Evolutionary conservation across 2,797 vertebrate species (phyloP), one percentile per base, ranked within the genome.

Genomic region (Lemur catta): DNA sequence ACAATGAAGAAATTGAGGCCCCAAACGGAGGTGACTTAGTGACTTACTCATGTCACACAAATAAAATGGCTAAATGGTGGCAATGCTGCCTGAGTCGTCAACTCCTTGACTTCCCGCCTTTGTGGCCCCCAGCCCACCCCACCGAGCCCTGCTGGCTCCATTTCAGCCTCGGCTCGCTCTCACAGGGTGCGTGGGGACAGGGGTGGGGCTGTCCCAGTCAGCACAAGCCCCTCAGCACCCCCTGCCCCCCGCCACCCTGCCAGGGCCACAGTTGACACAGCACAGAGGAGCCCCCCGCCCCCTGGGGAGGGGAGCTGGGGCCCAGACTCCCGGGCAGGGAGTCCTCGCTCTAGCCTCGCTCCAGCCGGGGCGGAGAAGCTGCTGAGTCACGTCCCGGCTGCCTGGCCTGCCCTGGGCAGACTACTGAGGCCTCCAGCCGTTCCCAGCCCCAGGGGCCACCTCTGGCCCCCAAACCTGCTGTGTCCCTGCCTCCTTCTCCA

Each of bases 331-430:
- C 52, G 33, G 38, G 65, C 81, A 93, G 69, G 67, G 93, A 84
- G 91, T 86, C 72, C 14, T 50, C 13, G 1, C 48, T 15, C 0
- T 8, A 43, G 18, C 52, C 3, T 17, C 48, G 26, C 33, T 30
- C 63, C 4, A 0, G 11, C 41, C 57, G 65, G 33, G 33, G 69
- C 76, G 13, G 72, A 28, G 30, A 96, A 84, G 81, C 75, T 93
- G 94, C 89, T 67, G 89, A 95, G 72, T 96, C 96, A 90, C 55
- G 1, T 46, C 33, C 57, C 41, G 13, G 26, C 35, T 0, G 6
- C 43, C 0, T 38, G 33, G 38, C 76, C 46, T 38, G 26, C 74
- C 71, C 50, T 30, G 48, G 84, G 86, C 82, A 38, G 59, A 86
- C 89, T 28, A 11, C 18, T 1, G 26, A 67, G 33, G 10, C 35